Percentiles rank a stretch among this genome's conserved stretches.
Evolutionary conservation across 2,113 vertebrate genomes (phyloP).

Genomic region (Rhea pennata): DNA sequence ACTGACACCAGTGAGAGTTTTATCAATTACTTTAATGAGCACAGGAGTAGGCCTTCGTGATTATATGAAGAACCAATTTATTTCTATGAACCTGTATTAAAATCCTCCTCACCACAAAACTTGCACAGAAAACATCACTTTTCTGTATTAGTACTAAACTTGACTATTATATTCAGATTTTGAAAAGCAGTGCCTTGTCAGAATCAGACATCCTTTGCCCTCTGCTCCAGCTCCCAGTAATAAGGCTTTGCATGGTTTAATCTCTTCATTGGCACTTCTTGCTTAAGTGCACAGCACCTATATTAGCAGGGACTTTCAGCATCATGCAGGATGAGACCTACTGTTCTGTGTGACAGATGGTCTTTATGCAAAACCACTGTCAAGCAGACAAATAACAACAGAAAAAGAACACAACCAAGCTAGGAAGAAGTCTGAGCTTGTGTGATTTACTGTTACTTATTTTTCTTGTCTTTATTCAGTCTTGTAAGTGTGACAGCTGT

Average conservation of each 20-base stretch:
- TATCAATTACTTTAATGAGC: constrained; percentile 50
- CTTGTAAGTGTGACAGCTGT: neutral
- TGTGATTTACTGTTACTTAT: neutral
- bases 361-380: neutral
- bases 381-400: neutral
- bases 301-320: neutral
- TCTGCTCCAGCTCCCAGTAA: neutral
- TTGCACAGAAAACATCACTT: neutral
- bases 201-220: neutral
- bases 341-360: neutral
- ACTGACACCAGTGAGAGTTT: constrained; percentile 23
- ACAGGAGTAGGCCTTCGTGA: constrained; percentile 37
- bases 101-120: neutral
- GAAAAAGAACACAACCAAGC: neutral
- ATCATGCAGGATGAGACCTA: neutral
- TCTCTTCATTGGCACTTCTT: neutral
- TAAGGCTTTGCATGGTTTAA: neutral
- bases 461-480: neutral
- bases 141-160: neutral
- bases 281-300: neutral
- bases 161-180: neutral
- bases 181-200: neutral
- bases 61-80: constrained; percentile 17
- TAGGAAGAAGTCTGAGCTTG: neutral
- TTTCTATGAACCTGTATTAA: constrained; percentile 17